A percentile compares a stretch with the other conserved stretches of the same genome.
These are phyloP conservation scores for Pogonomyrmex barbatus DNA, from an alignment of 1,140 invertebrate species.

Conservation along the genomic window DNA sequence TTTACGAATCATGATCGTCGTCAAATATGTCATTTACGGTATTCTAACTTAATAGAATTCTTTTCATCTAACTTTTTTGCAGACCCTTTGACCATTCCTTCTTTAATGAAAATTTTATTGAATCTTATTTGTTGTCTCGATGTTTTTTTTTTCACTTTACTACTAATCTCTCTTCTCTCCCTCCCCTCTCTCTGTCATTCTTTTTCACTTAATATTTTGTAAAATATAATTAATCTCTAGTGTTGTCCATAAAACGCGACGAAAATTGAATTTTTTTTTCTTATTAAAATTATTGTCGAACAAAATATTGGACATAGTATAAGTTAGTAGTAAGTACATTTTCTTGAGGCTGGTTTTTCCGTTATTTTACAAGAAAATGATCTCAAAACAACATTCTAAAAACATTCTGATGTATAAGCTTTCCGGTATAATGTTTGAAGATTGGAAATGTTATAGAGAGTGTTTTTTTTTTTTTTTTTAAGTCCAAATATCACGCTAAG, in stretches of 20 bases:
- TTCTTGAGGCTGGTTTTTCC: neutral
- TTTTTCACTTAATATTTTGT: neutral
- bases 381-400: neutral
- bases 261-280: neutral
- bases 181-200: too few relatives aligned
- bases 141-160: neutral
- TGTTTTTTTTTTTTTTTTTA: neutral
- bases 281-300: neutral
- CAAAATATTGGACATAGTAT: neutral
- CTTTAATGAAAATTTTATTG: conserved; percentile 27
- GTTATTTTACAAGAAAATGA: neutral
- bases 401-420: neutral
- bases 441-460: neutral
- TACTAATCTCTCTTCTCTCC: too few relatives aligned
- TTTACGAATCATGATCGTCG: neutral
- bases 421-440: neutral
- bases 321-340: neutral
- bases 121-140: too few relatives aligned
- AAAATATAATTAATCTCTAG: neutral
- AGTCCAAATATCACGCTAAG: neutral
- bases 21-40: neutral
- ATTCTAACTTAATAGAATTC: neutral
- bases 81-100: conserved; percentile 6
- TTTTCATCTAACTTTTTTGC: neutral
- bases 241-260: too few relatives aligned